These are phyloP conservation scores for Maylandia zebra DNA, from an alignment of 2,113 vertebrate species.

Conservation along the genomic window DNA sequence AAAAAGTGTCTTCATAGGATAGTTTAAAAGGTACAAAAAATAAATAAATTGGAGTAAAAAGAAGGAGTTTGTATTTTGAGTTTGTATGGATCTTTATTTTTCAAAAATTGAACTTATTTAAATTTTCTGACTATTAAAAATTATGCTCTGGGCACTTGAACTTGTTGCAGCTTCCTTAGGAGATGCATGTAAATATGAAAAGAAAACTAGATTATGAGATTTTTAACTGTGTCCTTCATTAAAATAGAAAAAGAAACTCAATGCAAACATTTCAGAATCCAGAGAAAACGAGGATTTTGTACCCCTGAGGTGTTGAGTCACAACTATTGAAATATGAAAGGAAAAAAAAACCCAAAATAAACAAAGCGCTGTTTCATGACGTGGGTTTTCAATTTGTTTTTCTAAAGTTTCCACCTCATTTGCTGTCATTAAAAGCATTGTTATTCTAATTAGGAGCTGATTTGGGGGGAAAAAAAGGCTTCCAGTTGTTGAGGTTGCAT, in stretches of 20 bases:
- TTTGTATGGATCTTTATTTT: not conserved
- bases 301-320: not conserved
- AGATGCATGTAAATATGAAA: not conserved
- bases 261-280: not conserved
- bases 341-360: rapidly evolving
- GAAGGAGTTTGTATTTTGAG: not conserved
- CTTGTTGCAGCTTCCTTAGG: not conserved
- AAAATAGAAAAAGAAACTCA: not conserved
- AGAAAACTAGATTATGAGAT: rapidly evolving
- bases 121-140: not conserved
- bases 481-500: not conserved
- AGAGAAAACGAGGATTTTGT: not conserved
- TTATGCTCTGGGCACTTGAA: not conserved
- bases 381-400: not conserved
- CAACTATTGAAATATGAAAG: not conserved
- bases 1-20: not conserved
- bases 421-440: not conserved
- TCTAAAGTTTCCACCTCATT: not conserved
- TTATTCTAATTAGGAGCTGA: not conserved
- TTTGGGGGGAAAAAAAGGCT: rapidly evolving
- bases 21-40: not conserved
- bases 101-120: not conserved
- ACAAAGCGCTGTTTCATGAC: rapidly evolving
- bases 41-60: not conserved
- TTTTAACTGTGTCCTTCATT: rapidly evolving